phyloP scores from a whole-genome alignment of 2,888 invertebrate species.

The Pantelozetes paolii region DNA sequence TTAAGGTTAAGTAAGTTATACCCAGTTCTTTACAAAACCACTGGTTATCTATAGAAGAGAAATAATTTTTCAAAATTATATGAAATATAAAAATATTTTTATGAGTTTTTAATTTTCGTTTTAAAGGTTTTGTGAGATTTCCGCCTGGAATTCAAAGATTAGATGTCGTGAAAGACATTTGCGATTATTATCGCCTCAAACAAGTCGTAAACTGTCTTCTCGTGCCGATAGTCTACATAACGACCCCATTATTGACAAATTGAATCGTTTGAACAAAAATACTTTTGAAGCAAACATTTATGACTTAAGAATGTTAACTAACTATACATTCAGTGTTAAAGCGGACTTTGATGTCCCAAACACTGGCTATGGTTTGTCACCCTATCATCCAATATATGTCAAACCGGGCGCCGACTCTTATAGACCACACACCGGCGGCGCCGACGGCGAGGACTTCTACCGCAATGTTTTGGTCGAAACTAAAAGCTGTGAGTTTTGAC shows the following conservation, averaged over 20 bases:
- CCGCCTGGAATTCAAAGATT: constrained; percentile 41
- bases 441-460: constrained; percentile 51
- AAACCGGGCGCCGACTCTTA: constrained; percentile 48
- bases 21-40: neutral
- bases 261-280: constrained; percentile 25
- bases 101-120: neutral
- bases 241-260: constrained; percentile 33
- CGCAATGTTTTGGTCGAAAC: constrained; percentile 71
- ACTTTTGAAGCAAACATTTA: constrained; percentile 50
- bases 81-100: no score
- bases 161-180: constrained; percentile 37
- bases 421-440: constrained; percentile 46
- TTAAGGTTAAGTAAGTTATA: constrained; percentile 41
- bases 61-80: neutral
- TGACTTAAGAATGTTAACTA: constrained; percentile 74
- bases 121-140: constrained; percentile 42
- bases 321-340: constrained; percentile 71
- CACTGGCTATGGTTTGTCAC: constrained; percentile 53
- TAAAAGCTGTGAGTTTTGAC: constrained; percentile 69
- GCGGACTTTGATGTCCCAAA: constrained; percentile 53
- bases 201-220: constrained; percentile 17
- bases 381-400: constrained; percentile 49
- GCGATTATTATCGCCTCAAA: constrained; percentile 12
- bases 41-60: neutral
- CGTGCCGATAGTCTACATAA: neutral